Evolutionary conservation across 2,797 vertebrate species (phyloP).

Genomic region (Pygocentrus nattereri): DNA sequence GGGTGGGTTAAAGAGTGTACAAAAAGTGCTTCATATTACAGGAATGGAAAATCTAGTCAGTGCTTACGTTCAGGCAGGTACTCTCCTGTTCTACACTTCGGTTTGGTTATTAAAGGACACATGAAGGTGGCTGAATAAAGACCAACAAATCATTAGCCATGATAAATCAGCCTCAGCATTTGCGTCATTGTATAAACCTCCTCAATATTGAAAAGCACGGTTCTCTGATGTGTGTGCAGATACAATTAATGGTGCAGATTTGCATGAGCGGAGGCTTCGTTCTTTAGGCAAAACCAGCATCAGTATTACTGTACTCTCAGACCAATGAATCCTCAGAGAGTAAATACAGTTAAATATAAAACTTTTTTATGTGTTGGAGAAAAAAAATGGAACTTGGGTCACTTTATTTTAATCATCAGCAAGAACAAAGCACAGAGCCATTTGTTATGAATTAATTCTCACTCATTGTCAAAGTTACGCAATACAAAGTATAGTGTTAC

Average conservation of each 20-base stretch:
- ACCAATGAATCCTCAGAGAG: too few species aligned
- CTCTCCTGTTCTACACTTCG: background rate
- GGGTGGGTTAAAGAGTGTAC: background rate
- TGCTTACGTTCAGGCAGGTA: background rate
- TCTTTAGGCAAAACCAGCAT: background rate
- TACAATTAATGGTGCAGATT: conserved; percentile 24
- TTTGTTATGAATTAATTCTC: too few species aligned
- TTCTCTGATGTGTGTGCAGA: conserved; percentile 28
- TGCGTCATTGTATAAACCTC: conserved; percentile 39
- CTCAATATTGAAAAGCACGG: conserved; percentile 35
- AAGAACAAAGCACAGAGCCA: too few species aligned
- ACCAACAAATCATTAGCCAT: conserved; percentile 36
- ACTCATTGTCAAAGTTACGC: too few species aligned
- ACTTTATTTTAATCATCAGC: too few species aligned
- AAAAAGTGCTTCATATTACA: background rate
- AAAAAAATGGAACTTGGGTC: too few species aligned
- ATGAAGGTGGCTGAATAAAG: conserved; percentile 19
- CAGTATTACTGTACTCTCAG: background rate
- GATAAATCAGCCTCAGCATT: conserved; percentile 29
- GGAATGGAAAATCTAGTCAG: background rate
- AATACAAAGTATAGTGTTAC: too few species aligned
- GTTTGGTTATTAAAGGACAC: conserved; percentile 29
- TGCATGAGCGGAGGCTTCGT: background rate
- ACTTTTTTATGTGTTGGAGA: too few species aligned
- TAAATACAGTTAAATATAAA: background rate